Base-by-base conservation (phyloP, 1,140 invertebrate species). In the Amyelois transitella region DNA sequence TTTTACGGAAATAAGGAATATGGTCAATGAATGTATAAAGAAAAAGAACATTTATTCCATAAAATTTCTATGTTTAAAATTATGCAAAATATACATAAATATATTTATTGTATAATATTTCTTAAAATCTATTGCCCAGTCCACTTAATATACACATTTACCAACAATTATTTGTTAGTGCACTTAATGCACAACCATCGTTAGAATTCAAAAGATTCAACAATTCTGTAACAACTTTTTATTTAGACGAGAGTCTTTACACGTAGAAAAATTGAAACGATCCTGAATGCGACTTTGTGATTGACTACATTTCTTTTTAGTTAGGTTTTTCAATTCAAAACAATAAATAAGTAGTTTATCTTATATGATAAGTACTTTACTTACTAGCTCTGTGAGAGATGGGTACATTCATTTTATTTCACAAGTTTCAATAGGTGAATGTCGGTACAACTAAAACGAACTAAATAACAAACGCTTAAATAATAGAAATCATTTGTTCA, bases 61-160 rank as follows among this genome's bases (percentile, higher is more conserved):
- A 28, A 28, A 3, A 28, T n/a, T n/a, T n/a, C n/a, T n/a, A 5
- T 43, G 6, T 43, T 17, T 43, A 2, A 43, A 43, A 43, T 17
- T 8, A 43, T 43, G 43, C n/a, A 18, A 17, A 18, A 43, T 43
- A 43, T 43, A 43, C 6, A 43, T 43, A 6, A 24, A 10, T 28
- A 2, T 10, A 10, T 28, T 10, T 28, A 28, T 12, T 28, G 25
- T 5, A 24, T 24, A 24, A 44, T 17, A 25, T 59, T 66, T 62
- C 69, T 73, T 77, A 73, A 8, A 64, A 50, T 58, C 64, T 72
- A 73, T 64, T 72, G 62, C 77, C 80, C 80, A 76, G 64, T 83
- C 80, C 80, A 65, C 67, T 79, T 81, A 75, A 45, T 49, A 45
- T 54, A 44, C 24, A 45, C 24, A 45, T 38, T 20, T 59, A 50